Evolutionary conservation across 2,888 invertebrate species (phyloP), one percentile per base, ranked within the genome.

Genomic region (Stratiomys singularior): DNA sequence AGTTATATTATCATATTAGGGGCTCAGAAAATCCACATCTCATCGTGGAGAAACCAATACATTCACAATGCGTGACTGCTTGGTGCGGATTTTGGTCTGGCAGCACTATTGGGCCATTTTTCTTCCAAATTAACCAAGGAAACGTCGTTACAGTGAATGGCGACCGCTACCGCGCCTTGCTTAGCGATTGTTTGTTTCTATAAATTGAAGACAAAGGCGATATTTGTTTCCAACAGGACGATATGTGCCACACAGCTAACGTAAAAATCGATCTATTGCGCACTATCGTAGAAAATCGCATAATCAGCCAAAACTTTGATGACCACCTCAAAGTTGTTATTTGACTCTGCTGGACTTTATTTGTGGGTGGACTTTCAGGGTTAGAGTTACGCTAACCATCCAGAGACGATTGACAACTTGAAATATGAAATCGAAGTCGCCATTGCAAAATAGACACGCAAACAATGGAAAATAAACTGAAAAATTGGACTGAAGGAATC

Each of bases 381-480:
- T 44, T 9, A 44, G 44, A 9, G 7, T 9, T 44, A 44, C 13
- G 44, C 13, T n/a, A n/a, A n/a, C n/a, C n/a, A n/a, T n/a, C n/a
- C n/a, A n/a, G n/a, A n/a, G n/a, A n/a, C n/a, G n/a, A 44, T 44
- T 44, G 9, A 44, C 7, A 13, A 7, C 44, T 44, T 44, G 44
- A 44, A 44, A 44, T 13, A 44, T 44, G 44, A 44, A 44, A 44
- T 44, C 44, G 13, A 44, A 44, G 44, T 44, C 13, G 44, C 7
- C 7, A 44, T 44, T 44, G 13, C 13, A 44, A 44, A 13, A 44
- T 44, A 44, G 44, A n/a, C n/a, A n/a, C n/a, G n/a, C n/a, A 56
- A 56, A 56, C 56, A 56, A 56, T 56, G 11, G n/a, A 56, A 56
- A 56, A 56, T 56, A 18, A n/a, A n/a, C 56, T 56, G 15, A 13